Evolutionary conservation across 2,113 vertebrate species (phyloP).

Genomic region (Camelus dromedarius): DNA sequence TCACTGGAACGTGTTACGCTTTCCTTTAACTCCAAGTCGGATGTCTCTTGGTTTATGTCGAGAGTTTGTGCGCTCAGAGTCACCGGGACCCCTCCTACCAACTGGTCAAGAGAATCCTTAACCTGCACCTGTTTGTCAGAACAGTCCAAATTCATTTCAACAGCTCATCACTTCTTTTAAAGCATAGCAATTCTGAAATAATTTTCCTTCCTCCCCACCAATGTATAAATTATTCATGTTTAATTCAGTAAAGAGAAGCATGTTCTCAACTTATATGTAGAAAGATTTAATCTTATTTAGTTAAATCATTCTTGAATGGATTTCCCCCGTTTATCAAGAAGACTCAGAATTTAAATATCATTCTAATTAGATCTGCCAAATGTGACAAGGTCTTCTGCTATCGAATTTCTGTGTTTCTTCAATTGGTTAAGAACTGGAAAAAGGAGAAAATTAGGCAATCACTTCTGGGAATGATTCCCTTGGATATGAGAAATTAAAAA

Average conservation of each 20-base stretch:
- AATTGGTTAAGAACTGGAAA: background rate
- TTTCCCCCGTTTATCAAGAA: background rate
- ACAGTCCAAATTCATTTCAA: slow-evolving; percentile 37
- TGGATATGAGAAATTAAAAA: background rate
- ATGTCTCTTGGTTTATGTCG: background rate
- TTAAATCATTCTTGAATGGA: slow-evolving; percentile 27
- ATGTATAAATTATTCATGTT: slow-evolving; percentile 1
- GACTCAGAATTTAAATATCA: slow-evolving; percentile 26
- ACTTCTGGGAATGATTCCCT: background rate
- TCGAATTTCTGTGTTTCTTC: slow-evolving; percentile 12
- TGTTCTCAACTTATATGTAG: background rate
- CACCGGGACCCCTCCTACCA: slow-evolving; percentile 85
- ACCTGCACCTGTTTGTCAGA: slow-evolving; percentile 91
- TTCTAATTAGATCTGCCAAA: background rate
- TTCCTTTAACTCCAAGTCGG: slow-evolving; percentile 38
- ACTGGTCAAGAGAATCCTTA: slow-evolving; percentile 89
- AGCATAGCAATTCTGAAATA: slow-evolving; percentile 36
- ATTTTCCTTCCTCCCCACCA: background rate
- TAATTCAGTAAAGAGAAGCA: slow-evolving; percentile 9
- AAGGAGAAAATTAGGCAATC: background rate
- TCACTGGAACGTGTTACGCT: slow-evolving; percentile 71
- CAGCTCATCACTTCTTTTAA: slow-evolving; percentile 15
- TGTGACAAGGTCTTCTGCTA: background rate
- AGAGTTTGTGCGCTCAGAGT: slow-evolving; percentile 78
- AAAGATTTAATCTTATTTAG: slow-evolving; percentile 12